Evolutionary conservation across 2,888 invertebrate genomes (phyloP), one percentile per base, ranked within the genome.

Genomic region (Tenthredo livida): DNA sequence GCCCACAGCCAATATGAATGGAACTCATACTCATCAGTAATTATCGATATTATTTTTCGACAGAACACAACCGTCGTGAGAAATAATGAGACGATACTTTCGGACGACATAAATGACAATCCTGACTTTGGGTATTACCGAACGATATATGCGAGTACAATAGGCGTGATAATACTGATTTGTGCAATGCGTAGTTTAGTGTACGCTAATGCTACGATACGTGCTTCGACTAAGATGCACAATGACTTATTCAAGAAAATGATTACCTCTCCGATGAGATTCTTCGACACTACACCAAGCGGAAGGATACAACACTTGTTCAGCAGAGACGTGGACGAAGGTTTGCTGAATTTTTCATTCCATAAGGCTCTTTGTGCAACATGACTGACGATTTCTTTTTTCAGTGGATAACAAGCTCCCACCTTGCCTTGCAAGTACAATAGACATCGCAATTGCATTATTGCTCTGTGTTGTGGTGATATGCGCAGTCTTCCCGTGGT

Each of bases 401-500:
- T 72, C 90, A 95, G 95, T 95, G 87, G 95, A 96, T 89, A 93
- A 93, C 84, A 93, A 94, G 73, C 92, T 96, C 86, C 96, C 96
- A 0, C 93, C 94, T 88, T 94, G 94, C 0, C 89, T 95, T 86
- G 96, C 96, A 89, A 94, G 94, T 84, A 94, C 95, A 88, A 89
- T 96, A 2, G 95, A 95, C 89, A 95, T 95, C 88, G 90, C 94
- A 70, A 93, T 95, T 87, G 91, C 94, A 40, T 94, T 94, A 58
- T 84, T 94, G 29, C 93, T 94, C 84, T 93, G 94, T 6, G 88
- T 95, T 65, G 89, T 94, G 15, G 93, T 95, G 83, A 94, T 95
- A 72, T 93, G 94, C 72, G 89, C 93, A 61, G 94, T 95, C 33
- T 94, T 95, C 80, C 93, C 94, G 0, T 93, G 94, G 92, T 94